A percentile compares a stretch with the other conserved stretches of the same genome.
phyloP scores from a whole-genome alignment of 2,888 invertebrate species.

The Odontocerum albicorne region DNA sequence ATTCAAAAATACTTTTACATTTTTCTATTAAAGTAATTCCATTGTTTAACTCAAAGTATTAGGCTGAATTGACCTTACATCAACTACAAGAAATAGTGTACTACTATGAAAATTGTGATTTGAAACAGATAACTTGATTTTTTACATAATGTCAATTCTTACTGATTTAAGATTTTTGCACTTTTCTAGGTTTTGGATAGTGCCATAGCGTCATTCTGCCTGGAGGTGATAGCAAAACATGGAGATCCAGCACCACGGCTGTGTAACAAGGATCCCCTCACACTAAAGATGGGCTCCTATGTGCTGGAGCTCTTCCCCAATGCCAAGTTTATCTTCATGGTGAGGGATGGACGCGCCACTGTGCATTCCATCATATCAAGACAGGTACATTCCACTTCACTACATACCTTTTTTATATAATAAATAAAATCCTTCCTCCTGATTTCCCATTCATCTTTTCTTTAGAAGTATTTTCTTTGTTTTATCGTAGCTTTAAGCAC shows the following conservation, averaged over 20 bases:
- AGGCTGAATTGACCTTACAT: no score
- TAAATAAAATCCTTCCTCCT: no score
- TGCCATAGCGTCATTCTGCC: slow-evolving; percentile 94
- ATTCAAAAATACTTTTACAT: no score
- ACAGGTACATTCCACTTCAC: slow-evolving; percentile 57
- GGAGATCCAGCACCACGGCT: slow-evolving; percentile 92
- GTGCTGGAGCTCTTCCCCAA: slow-evolving; percentile 95
- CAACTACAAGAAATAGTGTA: no score
- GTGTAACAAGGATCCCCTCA: slow-evolving; percentile 99
- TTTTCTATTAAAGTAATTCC: no score
- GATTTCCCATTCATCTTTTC: no score
- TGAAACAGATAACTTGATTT: no score
- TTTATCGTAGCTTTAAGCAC: no score
- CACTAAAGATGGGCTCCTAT: slow-evolving; percentile 94
- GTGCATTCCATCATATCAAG: slow-evolving; percentile 98
- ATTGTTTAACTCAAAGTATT: no score
- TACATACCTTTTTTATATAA: neutral
- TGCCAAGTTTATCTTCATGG: slow-evolving; percentile 97
- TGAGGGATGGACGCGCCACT: slow-evolving; percentile 96
- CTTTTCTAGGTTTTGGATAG: slow-evolving; percentile 79
- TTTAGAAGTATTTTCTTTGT: neutral
- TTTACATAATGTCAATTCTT: no score
- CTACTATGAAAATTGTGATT: no score
- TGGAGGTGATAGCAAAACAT: slow-evolving; percentile 95
- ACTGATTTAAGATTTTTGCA: no score